Base-by-base conservation (phyloP, 2,888 invertebrate genomes). In the Steinernema scapterisci region DNA sequence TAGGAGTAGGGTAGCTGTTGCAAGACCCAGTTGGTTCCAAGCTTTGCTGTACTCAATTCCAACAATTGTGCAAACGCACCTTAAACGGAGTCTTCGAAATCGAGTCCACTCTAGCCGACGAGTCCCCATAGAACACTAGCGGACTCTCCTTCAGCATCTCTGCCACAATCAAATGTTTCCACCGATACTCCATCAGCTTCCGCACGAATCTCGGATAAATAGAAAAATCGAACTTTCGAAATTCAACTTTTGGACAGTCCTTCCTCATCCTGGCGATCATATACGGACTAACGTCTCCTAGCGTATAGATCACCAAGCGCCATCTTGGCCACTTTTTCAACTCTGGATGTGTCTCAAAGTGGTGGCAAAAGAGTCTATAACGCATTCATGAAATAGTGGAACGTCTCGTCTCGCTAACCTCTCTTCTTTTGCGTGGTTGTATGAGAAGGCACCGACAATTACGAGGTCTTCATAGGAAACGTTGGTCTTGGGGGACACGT, bases 61-160 rank as follows among this genome's bases (percentile, higher is more conserved):
- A n/a, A n/a, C n/a, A n/a, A n/a, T n/a, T n/a, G n/a, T n/a, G n/a
- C n/a, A n/a, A 38, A 38, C 9, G 38, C 13, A 48, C 48, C 48
- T 48, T 16, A 3, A 48, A 19, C 2, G 48, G 48, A 3, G 48
- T 48, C 48, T 48, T 16, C n/a, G n/a, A 19, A 5, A 19, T 13
- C n/a, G 5, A 7, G 13, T 48, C 13, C 6, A 48, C 48, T 13
- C 48, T 48, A 7, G 48, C 48, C 13, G 48, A 48, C 13, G 48
- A 19, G 48, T 48, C 48, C 2, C 48, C 48, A 48, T 48, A 48
- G 19, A 48, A 48, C 48, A 48, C 48, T 13, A 48, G 48, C 19
- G 48, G 48, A 48, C 48, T 48, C 48, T 48, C 48, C 48, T 48
- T 48, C 48, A 48, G 13, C 48, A 48, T 48, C 13, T 48, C 48